Percentiles rank a stretch among this genome's conserved stretches.
phyloP scores from a whole-genome alignment of 1,140 invertebrate species.

The Bradysia coprophila region DNA sequence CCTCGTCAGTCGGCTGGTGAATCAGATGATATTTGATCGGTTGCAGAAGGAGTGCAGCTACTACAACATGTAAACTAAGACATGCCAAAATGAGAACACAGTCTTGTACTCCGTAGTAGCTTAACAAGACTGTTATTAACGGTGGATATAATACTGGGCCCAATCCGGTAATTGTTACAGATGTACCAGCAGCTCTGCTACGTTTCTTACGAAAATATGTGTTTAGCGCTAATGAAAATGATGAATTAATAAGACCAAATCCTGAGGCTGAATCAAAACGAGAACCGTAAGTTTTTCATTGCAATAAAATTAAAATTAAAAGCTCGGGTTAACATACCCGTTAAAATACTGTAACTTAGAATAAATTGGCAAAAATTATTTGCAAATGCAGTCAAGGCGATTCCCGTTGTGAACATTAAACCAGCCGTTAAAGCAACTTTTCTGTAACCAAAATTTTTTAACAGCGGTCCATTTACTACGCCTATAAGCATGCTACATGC shows the following conservation, averaged over 20 bases:
- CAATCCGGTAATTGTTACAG: constrained; percentile 35
- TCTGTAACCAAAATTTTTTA: constrained; percentile 32
- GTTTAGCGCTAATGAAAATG: constrained; percentile 36
- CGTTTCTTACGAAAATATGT: constrained; percentile 37
- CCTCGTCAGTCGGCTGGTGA: no score
- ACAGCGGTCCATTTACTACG: constrained; percentile 33
- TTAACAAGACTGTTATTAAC: constrained; percentile 29
- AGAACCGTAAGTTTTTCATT: not conserved
- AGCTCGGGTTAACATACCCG: constrained; percentile 24
- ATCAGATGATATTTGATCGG: constrained; percentile 40
- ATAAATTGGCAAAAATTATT: constrained; percentile 30
- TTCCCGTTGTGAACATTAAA: constrained; percentile 26
- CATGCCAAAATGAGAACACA: constrained; percentile 36
- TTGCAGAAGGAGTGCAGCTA: constrained; percentile 36
- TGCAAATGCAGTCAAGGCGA: constrained; percentile 29
- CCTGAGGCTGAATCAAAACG: constrained; percentile 28
- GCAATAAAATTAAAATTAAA: not conserved
- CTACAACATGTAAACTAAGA: constrained; percentile 32
- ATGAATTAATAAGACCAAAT: constrained; percentile 34
- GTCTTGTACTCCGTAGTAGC: constrained; percentile 30
- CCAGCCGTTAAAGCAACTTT: constrained; percentile 31
- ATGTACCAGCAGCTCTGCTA: constrained; percentile 31
- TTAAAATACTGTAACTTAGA: constrained; percentile 38
- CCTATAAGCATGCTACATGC: constrained; percentile 40
- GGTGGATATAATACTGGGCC: constrained; percentile 35